Percentiles rank a stretch among this genome's conserved stretches.
These are phyloP conservation scores for Ophiothrix spiculata DNA, from an alignment of 35 echinoderm and acorn worm species.

Conservation along the genomic window DNA sequence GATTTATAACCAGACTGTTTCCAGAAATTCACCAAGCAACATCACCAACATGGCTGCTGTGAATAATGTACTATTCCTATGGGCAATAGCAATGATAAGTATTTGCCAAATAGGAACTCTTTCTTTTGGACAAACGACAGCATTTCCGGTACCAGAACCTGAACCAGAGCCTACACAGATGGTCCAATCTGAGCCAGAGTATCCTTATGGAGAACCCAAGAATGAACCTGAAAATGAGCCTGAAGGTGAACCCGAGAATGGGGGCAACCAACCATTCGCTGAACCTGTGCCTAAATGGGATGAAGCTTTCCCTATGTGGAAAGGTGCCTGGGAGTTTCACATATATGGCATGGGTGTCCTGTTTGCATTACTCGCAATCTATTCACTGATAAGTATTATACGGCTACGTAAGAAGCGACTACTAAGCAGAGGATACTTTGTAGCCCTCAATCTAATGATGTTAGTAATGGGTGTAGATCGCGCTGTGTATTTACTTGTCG, in stretches of 20 bases:
- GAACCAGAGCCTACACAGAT: conserved; percentile 7
- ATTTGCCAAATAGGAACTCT: no score
- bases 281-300: conserved; percentile 85
- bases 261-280: conserved; percentile 51
- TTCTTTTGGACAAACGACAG: no score
- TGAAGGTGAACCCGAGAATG: conserved; percentile 26
- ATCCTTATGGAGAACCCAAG: conserved; percentile 27
- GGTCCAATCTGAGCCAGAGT: neutral
- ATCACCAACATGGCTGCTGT: no score
- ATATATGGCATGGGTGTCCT: conserved; percentile 69
- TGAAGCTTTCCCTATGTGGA: conserved; percentile 40
- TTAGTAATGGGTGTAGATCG: conserved; percentile 68
- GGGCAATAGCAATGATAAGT: no score
- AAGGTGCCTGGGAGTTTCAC: conserved; percentile 71
- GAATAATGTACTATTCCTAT: no score
- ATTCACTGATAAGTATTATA: conserved; percentile 81
- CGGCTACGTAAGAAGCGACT: conserved; percentile 57
- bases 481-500: conserved; percentile 79
- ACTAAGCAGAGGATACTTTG: conserved; percentile 76
- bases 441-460: conserved; percentile 84
- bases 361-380: conserved; percentile 72
- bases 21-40: no score
- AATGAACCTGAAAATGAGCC: conserved; percentile 42
- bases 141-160: conserved; percentile 14
- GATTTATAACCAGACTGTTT: no score